Conservation (phyloP, 2,888 invertebrate genomes). For the Lithodes maja region DNA sequence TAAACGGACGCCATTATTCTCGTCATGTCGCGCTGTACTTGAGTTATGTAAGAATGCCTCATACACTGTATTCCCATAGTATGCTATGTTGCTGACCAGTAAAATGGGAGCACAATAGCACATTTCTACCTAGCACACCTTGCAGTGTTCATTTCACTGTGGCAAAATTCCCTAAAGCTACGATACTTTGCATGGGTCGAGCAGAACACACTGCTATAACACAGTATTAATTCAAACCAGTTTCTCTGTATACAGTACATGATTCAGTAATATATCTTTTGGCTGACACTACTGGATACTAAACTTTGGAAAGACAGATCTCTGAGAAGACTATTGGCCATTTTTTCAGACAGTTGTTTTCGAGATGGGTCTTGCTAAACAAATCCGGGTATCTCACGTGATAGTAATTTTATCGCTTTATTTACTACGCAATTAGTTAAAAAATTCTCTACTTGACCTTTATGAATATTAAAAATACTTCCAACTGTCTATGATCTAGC, state of each 20-base stretch:
- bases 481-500: too few relatives aligned
- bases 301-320: slow-evolving; percentile 61
- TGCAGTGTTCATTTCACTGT: slow-evolving; percentile 32
- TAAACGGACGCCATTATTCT: too few relatives aligned
- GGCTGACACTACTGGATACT: slow-evolving; percentile 47
- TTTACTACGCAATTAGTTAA: not conserved
- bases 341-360: too few relatives aligned
- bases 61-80: slow-evolving; percentile 36
- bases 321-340: slow-evolving; percentile 38
- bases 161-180: slow-evolving; percentile 21
- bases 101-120: slow-evolving; percentile 33
- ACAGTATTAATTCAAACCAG: slow-evolving; percentile 41
- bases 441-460: too few relatives aligned
- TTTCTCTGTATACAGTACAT: slow-evolving; percentile 25
- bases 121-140: slow-evolving; percentile 38
- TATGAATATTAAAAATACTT: too few relatives aligned
- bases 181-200: slow-evolving; percentile 15
- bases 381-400: too few relatives aligned
- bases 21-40: too few relatives aligned
- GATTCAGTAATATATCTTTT: slow-evolving; percentile 35
- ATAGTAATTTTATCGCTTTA: too few relatives aligned
- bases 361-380: too few relatives aligned
- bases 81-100: slow-evolving; percentile 18
- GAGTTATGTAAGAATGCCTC: not conserved
- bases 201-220: slow-evolving; percentile 60